A percentile compares a stretch with the other conserved stretches of the same genome.
Evolutionary conservation across 2,113 vertebrate genomes (phyloP).

Genomic region (Electrona antarctica): DNA sequence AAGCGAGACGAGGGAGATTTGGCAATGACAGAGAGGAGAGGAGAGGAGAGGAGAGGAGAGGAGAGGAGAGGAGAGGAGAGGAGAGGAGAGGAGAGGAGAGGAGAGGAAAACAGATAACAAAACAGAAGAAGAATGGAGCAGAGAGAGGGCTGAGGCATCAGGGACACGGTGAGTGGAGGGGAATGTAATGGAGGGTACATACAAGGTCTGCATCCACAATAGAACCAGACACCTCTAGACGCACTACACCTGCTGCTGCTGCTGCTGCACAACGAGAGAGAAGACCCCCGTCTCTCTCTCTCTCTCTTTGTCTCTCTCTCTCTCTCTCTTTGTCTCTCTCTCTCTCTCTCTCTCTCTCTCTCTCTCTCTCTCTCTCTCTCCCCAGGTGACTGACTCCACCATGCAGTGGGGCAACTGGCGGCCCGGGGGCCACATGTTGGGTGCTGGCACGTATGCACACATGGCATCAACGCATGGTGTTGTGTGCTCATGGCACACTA

Average conservation of each 20-base stretch:
- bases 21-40: constrained; percentile 71
- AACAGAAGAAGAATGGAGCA: too few species aligned
- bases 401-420: too few species aligned
- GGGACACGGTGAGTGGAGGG: neutral
- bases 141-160: too few species aligned
- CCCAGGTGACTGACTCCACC: too few species aligned
- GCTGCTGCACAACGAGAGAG: neutral
- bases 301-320: too few species aligned
- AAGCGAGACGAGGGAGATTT: constrained; percentile 67
- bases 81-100: constrained; percentile 6
- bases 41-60: constrained; percentile 35
- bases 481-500: too few species aligned
- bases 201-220: constrained; percentile 73
- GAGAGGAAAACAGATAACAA: neutral
- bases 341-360: neutral
- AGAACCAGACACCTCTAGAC: constrained; percentile 47
- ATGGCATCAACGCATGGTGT: too few species aligned
- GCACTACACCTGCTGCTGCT: constrained; percentile 61
- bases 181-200: constrained; percentile 53
- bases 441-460: too few species aligned
- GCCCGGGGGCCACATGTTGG: too few species aligned
- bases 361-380: constrained; percentile 36
- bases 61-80: constrained; percentile 58
- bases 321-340: constrained; percentile 49
- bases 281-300: too few species aligned